Base-by-base conservation (phyloP, 1,140 invertebrate genomes). In the Drosophila jambulina region DNA sequence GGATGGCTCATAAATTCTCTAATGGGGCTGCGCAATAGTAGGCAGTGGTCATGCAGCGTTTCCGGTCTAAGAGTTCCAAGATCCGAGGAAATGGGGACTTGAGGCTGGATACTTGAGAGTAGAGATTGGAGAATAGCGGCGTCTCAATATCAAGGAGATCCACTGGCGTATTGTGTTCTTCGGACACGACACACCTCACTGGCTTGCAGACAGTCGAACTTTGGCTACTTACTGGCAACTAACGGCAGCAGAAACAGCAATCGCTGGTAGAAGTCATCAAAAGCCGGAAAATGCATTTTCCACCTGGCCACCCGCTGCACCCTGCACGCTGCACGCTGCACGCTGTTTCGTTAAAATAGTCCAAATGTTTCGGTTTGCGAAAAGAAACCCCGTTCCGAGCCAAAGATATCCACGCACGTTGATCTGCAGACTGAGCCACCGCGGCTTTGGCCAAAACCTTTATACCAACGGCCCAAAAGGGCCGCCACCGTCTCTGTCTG, bases 231-330 rank as follows among this genome's bases (percentile, higher is more conserved):
- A 90, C 85, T 81, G 40, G 81, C 51, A 27, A 76, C 82, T 38
- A 90, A 90, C 45, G 85, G 85, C 78, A 90, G 32, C 45, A 90
- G 70, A 70, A 90, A 64, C 54, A 90, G 53, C 49, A 90, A 70
- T 27, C 86, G 81, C 68, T 90, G 86, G 56, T 90, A 90, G 68
- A 90, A 85, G 48, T 90, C 70, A 34, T 70, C 82, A 59, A 90
- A 63, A 49, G 75, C 67, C 61, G 81, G 85, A 82, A 90, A 90
- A 71, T 90, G 78, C 85, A 90, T 90, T 90, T 59, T 83, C 65
- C 67, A 65, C 62, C 56, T 49, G 61, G 36, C 56, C 54, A 49
- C 68, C 29, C 45, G 29, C 27, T 61, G 32, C 42, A 45, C 23
- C 12, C 15, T 45, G 27, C 29, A 25, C 42, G 9, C 57, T 46